A percentile compares a stretch with the other conserved stretches of the same genome.
Conservation (phyloP, 2,797 vertebrate genomes). For the Poeciliopsis turneri region DNA sequence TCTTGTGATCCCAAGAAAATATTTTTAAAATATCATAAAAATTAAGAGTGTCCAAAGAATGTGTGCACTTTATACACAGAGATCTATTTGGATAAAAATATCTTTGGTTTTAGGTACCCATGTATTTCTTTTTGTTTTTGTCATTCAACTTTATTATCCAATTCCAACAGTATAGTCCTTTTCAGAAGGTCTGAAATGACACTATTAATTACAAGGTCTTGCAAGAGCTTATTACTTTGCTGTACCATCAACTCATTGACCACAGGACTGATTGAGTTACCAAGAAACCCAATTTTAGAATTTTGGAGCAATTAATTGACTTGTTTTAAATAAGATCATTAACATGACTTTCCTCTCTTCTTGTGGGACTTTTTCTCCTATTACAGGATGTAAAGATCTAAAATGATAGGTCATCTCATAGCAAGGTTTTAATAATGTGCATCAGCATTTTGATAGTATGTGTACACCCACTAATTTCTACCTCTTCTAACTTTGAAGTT, state of each 20-base stretch:
- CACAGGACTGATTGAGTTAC: slow-evolving; percentile 70
- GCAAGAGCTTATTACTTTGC: slow-evolving; percentile 51
- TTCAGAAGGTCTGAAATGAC: slow-evolving; percentile 27
- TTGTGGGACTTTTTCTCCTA: slow-evolving; percentile 27
- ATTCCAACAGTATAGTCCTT: slow-evolving; percentile 23
- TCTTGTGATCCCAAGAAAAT: neutral
- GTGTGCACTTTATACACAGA: neutral
- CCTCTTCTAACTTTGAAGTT: slow-evolving; percentile 57
- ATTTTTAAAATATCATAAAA: neutral
- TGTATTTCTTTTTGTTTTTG: slow-evolving; percentile 42
- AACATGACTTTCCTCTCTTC: slow-evolving; percentile 37
- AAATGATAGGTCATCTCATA: slow-evolving; percentile 52
- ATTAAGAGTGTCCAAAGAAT: neutral
- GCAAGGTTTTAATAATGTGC: slow-evolving; percentile 31
- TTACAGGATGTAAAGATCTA: slow-evolving; percentile 46
- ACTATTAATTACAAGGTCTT: slow-evolving; percentile 40
- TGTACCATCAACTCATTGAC: slow-evolving; percentile 72
- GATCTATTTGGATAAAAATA: neutral
- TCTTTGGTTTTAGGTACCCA: slow-evolving; percentile 1
- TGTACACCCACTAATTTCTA: slow-evolving; percentile 67
- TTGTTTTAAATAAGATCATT: slow-evolving; percentile 60
- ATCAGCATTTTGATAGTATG: slow-evolving; percentile 77
- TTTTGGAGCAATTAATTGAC: slow-evolving; percentile 67
- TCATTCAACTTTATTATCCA: neutral
- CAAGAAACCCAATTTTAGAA: slow-evolving; percentile 72